Base-by-base conservation (phyloP, 2,888 invertebrate genomes). In the Leptothorax acervorum region DNA sequence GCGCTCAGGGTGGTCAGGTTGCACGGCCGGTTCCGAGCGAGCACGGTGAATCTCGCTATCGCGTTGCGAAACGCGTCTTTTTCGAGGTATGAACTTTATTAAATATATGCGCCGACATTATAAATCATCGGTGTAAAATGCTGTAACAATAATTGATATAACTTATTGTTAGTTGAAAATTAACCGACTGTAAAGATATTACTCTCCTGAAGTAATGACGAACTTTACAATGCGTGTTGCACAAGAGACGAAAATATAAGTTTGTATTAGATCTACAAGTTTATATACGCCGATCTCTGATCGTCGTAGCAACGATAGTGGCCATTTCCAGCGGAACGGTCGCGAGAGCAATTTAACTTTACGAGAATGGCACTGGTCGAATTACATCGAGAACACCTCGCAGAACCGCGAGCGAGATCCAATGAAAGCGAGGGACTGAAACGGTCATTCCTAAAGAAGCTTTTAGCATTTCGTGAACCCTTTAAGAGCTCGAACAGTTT, bases 1-100 rank as follows among this genome's bases (percentile, higher is more conserved):
- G 53, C 91, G 83, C 90, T 87, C 92, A 88, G 93, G 94, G 94
- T 94, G 93, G 94, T 91, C 94, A 91, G 89, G 84, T 86, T 87
- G 86, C 82, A 79, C 85, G 85, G 82, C 85, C 78, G 71, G 89
- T 76, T 63, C 73, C 55, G 60, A 75, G 79, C 85, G 70, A 76
- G 68, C 68, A 62, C 76, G 76, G 51, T 28, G 83, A 79, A 81
- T 82, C 35, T 35, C 87, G 70, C 70, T 74, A 70, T 78, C 28
- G 57, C 70, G 53, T 75, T 48, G 83, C 60, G 57, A 75, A 82
- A 71, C 71, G 74, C 55, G 82, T 63, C 82, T 89, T 83, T 84
- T 81, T 57, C 39, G 85, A 51, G 83, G 66, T 76, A 71, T 82
- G 53, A 60, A 71, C 82, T 79, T 83, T 51, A 55, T 62, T 65